Evolutionary conservation across 2,113 vertebrate species (phyloP), one percentile per base, ranked within the genome.

Genomic region (Hypomesus transpacificus): DNA sequence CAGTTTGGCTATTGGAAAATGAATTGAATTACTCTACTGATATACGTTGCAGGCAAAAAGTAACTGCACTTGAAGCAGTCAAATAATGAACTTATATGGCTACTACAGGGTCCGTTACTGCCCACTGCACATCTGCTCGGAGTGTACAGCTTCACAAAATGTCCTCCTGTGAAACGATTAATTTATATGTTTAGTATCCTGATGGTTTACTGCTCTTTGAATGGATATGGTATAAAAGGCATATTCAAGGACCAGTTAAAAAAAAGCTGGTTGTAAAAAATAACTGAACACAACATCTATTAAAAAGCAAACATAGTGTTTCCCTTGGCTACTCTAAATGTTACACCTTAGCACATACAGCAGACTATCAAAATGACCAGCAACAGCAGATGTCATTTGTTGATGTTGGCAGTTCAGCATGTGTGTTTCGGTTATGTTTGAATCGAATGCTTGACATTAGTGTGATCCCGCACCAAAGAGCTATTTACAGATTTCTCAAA

Each of bases 81-180:
- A 46, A 46, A 11, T 13, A 46, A 11, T 46, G 39, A 46, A 46
- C 39, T 46, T 46, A 9, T 46, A 46, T 46, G 39, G 39, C 39
- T 46, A 46, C 39, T 46, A 46, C 9, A 46, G 39, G 39, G 39
- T 46, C 87, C 87, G 69, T 46, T 39, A 63, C 85, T 86, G 90
- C 90, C 90, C 86, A 79, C 75, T 80, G 87, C 89, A 94, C 94
- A 93, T 95, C 94, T 94, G 93, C 92, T 93, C 93, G 94, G 86
- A 84, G 89, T 93, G 94, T 87, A 84, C 89, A 79, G 87, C 89
- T 92, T 93, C 92, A 92, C 87, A 92, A 88, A 46, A 92, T 92
- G 87, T 92, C 91, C 92, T 92, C 89, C 81, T 88, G 92, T 91
- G 90, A 94, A 94, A 93, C 87, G 86, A 91, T 95, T 95, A 96